Base-by-base conservation (phyloP, 35 echinoderm and acorn worm genomes). In the Eucidaris tribuloides region DNA sequence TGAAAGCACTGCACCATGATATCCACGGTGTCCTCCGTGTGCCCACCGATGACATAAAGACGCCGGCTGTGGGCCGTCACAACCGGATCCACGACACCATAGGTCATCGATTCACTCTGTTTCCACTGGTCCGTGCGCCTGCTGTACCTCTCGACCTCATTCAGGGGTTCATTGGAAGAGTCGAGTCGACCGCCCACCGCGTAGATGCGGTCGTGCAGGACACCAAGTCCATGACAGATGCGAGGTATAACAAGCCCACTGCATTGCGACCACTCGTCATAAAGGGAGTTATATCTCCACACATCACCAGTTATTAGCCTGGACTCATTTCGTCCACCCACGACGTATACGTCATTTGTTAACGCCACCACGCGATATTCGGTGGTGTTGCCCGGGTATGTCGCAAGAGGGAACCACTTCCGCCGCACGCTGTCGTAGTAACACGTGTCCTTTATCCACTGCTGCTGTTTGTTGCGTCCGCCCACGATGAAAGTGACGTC, bases 1-100 rank as follows among this genome's bases (percentile, higher is more conserved):
- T 99, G 90, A 76, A 93, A 99, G 87, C 87, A 99, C 81, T 99
- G 96, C n/a, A 93, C 91, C 31, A 99, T 78, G 29, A 92, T 83
- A 48, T 90, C 56, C 14, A 42, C 44, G 6, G 86, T 84, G 19
- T 92, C 86, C 19, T 88, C 79, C 22, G 79, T 85, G 17, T 87
- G 84, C 2, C 90, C 96, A 42, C 90, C 90, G 19, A 99, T 93
- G 20, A 99, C 91, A 43, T 99, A 99, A 32, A 99, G 78, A 23
- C 90, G 79, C 3, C 96, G 77, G 15, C 96, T 92, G 42, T 93
- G 90, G 22, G 91, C 65, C 3, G 91, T 93, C 24, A 99, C 96
- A 19, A 92, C 96, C 2, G 96, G 90, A 58, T 99, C 87, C 14
- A 93, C 76, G 25, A 93, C 96, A n/a, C 90, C 96, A 38, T 99